Evolutionary conservation across 2,113 vertebrate species (phyloP), one percentile per base, ranked within the genome.

Genomic region (Bos javanicus): DNA sequence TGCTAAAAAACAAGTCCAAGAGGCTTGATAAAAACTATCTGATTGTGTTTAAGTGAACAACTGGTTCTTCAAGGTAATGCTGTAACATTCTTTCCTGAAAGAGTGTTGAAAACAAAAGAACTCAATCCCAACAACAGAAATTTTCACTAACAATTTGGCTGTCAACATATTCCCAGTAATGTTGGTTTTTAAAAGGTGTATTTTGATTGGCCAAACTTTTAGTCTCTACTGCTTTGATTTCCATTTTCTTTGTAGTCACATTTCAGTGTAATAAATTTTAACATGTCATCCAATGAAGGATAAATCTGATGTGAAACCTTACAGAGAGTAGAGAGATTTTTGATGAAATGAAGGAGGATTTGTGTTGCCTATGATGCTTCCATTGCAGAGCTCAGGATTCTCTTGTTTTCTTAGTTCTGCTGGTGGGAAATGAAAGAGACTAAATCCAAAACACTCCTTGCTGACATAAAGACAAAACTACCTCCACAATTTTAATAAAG

Each of bases 401-500:
- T 5, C 7, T 93, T 86, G 23, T 91, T 96, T 95, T 91, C 59
- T 56, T 78, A 97, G 13, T 95, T 96, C n/a, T 95, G 5, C 7
- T 89, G 23, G 60, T 91, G 54, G 26, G 10, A 97, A 90, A 60
- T 80, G 46, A 91, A 71, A 92, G 57, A 91, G 91, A n/a, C 84
- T 54, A 89, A 97, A 62, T 62, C 25, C 12, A 81, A 14, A 97
- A 43, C 36, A 62, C 87, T 64, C 46, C 26, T 89, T 71, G 93
- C 39, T 83, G 33, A 89, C 52, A 84, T 54, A 90, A 85, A 82
- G 80, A 81, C 52, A 96, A 94, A 91, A 85, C 52, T 91, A n/a
- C 87, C 39, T 48, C 26, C 21, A 59, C 91, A 83, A 30, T 39
- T 89, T 91, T 97, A 88, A 98, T 91, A 80, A 97, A 97, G 25